Base-by-base conservation (phyloP, 2,888 invertebrate species). In the Pemphredon lugubris region DNA sequence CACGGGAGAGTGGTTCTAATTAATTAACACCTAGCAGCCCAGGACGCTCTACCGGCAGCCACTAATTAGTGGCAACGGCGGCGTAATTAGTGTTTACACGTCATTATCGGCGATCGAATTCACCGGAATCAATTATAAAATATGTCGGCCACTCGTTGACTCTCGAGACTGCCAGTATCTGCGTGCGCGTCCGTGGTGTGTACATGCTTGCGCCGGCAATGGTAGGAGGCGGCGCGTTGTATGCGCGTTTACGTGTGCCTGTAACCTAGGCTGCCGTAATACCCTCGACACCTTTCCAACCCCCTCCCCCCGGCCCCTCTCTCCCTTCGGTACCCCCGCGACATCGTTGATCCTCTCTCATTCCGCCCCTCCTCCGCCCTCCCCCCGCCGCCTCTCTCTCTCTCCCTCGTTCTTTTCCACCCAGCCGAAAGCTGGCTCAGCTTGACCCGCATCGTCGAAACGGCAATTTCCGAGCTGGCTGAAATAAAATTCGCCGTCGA, bases 11-110 rank as follows among this genome's bases (percentile, higher is more conserved):
- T 84, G 84, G 81, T 84, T 88, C 84, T 89, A 88, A 89, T 88
- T 89, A 89, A 89, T 89, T 89, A 89, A 89, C 87, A 88, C 86
- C 88, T 86, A 79, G 83, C 77, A 80, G 83, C 79, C 70, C 57
- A 76, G 58, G 75, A 75, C 73, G 72, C 48, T 48, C 40, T n/a
- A n/a, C n/a, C 58, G 64, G 73, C 81, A 83, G 75, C 83, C 85
- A 87, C 86, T 89, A 89, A 89, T 89, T 89, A 89, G 88, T 87
- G 86, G 83, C 79, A 75, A n/a, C 80, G 79, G 68, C 79, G 67
- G 75, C 83, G 84, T 89, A 89, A 89, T 89, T 89, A 88, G 87
- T 87, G 88, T 85, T 87, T 86, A 74, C 77, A 77, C 75, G 76
- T 76, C 77, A 83, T 84, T 83, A 84, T 83, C 73, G 78, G 71